Evolutionary conservation across 2,113 vertebrate species (phyloP).

Genomic region (Dicrurus megarhynchus): DNA sequence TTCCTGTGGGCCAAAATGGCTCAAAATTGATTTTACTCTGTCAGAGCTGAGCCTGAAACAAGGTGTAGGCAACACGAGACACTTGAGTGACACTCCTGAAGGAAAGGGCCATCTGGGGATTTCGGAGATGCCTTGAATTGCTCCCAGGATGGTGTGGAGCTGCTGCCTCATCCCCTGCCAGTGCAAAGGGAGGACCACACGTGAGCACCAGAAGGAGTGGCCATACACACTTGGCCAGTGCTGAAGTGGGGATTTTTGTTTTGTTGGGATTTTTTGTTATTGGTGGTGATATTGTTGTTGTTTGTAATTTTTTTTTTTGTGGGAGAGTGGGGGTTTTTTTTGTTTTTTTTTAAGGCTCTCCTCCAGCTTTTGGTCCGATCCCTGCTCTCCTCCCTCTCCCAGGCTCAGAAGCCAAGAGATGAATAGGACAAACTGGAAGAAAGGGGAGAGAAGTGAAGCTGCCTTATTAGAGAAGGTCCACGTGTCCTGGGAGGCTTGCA

Average conservation of each 20-base stretch:
- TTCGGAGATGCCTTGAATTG: background rate
- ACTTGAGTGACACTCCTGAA: background rate
- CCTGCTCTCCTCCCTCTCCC: background rate
- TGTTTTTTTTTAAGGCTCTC: background rate
- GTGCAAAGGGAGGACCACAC: background rate
- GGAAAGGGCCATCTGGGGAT: accelerated
- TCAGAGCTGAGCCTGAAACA: background rate
- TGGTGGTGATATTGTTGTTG: background rate
- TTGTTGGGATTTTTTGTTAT: background rate
- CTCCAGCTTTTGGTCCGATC: background rate
- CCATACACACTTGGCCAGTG: accelerated
- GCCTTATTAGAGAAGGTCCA: background rate
- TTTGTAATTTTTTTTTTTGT: background rate
- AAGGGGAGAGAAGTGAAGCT: background rate
- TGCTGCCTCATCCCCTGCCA: background rate
- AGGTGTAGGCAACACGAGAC: background rate
- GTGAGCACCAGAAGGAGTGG: background rate
- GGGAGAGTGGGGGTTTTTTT: no score
- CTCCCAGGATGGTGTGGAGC: background rate
- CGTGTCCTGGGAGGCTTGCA: background rate
- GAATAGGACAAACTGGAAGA: background rate
- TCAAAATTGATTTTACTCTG: background rate
- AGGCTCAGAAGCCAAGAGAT: background rate
- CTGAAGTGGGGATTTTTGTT: background rate
- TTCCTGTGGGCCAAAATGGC: background rate